Percentiles rank a stretch among this genome's conserved stretches.
These are phyloP conservation scores for Drosophila truncata DNA, from an alignment of 1,140 invertebrate species.

Conservation along the genomic window DNA sequence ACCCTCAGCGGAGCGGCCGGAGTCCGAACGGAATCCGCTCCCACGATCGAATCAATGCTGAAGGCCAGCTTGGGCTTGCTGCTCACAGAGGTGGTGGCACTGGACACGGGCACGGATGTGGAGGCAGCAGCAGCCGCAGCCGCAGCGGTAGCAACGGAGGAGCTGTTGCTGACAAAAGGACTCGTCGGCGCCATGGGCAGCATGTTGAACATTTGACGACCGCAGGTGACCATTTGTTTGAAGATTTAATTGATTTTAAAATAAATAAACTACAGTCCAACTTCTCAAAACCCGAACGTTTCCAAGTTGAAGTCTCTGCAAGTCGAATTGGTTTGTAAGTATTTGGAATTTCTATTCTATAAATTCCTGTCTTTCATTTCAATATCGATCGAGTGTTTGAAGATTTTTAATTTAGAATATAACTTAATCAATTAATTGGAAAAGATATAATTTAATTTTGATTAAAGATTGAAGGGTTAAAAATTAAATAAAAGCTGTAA, in stretches of 20 bases:
- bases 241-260: slow-evolving; percentile 24
- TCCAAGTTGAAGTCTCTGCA: slow-evolving; percentile 18
- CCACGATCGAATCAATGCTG: slow-evolving; percentile 97
- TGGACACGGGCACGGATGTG: slow-evolving; percentile 17
- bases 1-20: slow-evolving; percentile 47
- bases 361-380: neutral
- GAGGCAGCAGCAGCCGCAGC: slow-evolving; percentile 34
- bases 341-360: neutral
- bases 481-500: no score
- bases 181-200: slow-evolving; percentile 84
- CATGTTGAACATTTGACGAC: slow-evolving; percentile 81
- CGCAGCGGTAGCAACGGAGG: slow-evolving; percentile 41
- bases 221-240: slow-evolving; percentile 84
- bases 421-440: neutral
- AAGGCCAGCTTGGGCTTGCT: slow-evolving; percentile 97
- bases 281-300: slow-evolving; percentile 15
- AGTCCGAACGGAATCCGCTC: slow-evolving; percentile 83
- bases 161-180: slow-evolving; percentile 70
- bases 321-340: slow-evolving; percentile 17
- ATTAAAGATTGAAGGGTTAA: no score
- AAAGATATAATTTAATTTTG: neutral
- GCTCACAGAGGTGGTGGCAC: slow-evolving; percentile 46
- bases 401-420: neutral
- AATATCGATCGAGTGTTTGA: neutral
- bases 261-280: slow-evolving; percentile 11